Evolutionary conservation across 2,888 invertebrate genomes (phyloP).

Genomic region (Dermolepida albohirtum): DNA sequence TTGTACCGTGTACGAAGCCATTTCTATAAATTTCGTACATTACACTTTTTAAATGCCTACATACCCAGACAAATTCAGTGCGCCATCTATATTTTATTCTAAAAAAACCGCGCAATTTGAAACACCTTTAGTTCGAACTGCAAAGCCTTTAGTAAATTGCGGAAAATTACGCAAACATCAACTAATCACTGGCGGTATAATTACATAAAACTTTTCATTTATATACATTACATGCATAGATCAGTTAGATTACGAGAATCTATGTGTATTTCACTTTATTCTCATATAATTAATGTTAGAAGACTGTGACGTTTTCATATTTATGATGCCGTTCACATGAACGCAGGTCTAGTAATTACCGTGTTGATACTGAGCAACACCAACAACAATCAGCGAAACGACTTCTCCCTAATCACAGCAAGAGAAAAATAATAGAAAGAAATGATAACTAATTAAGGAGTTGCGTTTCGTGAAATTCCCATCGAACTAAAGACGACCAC

Average conservation of each 20-base stretch:
- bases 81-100: too few relatives aligned
- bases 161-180: too few relatives aligned
- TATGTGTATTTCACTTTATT: neutral
- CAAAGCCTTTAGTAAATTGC: too few relatives aligned
- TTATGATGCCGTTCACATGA: constrained; percentile 4
- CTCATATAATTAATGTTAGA: constrained; percentile 17
- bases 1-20: too few relatives aligned
- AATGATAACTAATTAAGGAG: constrained; percentile 22
- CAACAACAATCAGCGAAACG: neutral
- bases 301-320: constrained; percentile 2
- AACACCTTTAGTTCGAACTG: too few relatives aligned
- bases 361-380: neutral
- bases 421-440: neutral
- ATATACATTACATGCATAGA: neutral
- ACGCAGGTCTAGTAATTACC: constrained; percentile 6
- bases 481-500: constrained; percentile 16
- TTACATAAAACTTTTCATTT: too few relatives aligned
- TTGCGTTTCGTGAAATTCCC: constrained; percentile 17
- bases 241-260: constrained; percentile 4
- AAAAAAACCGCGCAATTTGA: too few relatives aligned
- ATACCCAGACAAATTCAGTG: too few relatives aligned
- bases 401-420: too few relatives aligned
- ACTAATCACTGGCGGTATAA: too few relatives aligned
- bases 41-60: too few relatives aligned
- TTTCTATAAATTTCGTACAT: too few relatives aligned